Evolutionary conservation across 1,140 invertebrate species (phyloP).

Genomic region (Heliconius melpomene): DNA sequence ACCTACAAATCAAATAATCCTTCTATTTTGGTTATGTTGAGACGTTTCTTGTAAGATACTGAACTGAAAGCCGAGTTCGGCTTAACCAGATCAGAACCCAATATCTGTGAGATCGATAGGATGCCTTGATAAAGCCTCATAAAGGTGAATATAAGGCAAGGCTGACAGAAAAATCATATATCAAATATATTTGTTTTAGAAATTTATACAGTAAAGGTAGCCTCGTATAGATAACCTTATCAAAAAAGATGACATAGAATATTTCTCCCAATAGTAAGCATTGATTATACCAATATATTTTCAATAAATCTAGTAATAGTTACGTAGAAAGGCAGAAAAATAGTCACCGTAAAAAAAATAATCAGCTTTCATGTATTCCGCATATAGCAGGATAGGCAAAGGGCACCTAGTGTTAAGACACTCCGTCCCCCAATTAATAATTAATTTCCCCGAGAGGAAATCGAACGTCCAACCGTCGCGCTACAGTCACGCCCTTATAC

Average conservation of each 20-base stretch:
- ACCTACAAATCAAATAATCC: background rate
- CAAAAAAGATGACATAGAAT: background rate
- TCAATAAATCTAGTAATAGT: too few species aligned
- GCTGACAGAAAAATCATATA: background rate
- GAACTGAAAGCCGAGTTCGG: background rate
- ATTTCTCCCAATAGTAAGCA: too few species aligned
- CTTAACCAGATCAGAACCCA: constrained; percentile 9
- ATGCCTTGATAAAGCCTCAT: background rate
- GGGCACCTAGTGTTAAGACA: too few species aligned
- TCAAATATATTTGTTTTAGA: background rate
- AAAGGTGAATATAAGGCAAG: background rate
- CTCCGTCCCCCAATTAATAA: too few species aligned
- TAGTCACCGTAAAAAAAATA: too few species aligned
- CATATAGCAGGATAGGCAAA: too few species aligned
- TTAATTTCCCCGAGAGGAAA: too few species aligned
- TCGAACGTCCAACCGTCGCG: too few species aligned
- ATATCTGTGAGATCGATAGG: constrained; percentile 1
- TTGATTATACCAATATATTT: too few species aligned
- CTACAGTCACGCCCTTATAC: too few species aligned
- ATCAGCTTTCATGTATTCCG: too few species aligned
- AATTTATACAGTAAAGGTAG: background rate
- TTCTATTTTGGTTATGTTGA: background rate
- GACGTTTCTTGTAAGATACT: constrained; percentile 2
- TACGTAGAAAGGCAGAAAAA: too few species aligned
- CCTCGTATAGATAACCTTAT: background rate